A percentile compares a stretch with the other conserved stretches of the same genome.
phyloP scores from a whole-genome alignment of 2,888 invertebrate species.

The Eupithecia tripunctaria region DNA sequence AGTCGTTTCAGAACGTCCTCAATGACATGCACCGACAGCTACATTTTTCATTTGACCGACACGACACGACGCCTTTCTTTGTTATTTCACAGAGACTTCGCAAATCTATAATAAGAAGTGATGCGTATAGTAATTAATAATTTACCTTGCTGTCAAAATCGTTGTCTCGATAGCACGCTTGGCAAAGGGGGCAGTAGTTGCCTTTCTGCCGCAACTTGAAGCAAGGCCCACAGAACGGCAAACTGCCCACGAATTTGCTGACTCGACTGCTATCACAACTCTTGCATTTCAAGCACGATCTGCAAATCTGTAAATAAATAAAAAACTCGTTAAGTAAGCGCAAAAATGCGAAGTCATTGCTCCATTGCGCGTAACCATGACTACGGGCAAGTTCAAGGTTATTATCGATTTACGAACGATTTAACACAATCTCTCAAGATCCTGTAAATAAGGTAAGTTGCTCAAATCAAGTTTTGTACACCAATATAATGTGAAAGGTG shows the following conservation, averaged over 20 bases:
- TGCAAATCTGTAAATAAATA: conserved; percentile 83
- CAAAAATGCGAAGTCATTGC: conserved; percentile 23
- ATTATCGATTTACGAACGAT: conserved; percentile 18
- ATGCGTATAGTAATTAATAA: neutral
- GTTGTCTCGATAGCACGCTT: conserved; percentile 95
- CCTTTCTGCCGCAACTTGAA: conserved; percentile 94
- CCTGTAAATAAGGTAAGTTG: conserved; percentile 8
- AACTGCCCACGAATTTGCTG: conserved; percentile 91
- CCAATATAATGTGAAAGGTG: neutral
- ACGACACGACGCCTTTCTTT: too few species aligned
- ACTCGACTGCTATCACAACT: conserved; percentile 93
- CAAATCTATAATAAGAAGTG: too few species aligned
- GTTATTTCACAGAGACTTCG: too few species aligned
- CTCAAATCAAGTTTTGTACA: neutral
- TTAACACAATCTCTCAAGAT: conserved; percentile 15
- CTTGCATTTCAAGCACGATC: conserved; percentile 93
- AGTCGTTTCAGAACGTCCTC: too few species aligned
- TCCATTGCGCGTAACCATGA: conserved; percentile 30
- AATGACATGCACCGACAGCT: too few species aligned
- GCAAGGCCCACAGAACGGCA: conserved; percentile 94
- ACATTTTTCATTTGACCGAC: too few species aligned
- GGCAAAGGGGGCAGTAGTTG: conserved; percentile 96
- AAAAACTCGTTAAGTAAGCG: conserved; percentile 15
- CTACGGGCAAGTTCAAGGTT: conserved; percentile 32
- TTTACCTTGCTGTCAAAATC: conserved; percentile 91